Evolutionary conservation across 1,140 invertebrate genomes (phyloP).

Genomic region (Panonychus citri): DNA sequence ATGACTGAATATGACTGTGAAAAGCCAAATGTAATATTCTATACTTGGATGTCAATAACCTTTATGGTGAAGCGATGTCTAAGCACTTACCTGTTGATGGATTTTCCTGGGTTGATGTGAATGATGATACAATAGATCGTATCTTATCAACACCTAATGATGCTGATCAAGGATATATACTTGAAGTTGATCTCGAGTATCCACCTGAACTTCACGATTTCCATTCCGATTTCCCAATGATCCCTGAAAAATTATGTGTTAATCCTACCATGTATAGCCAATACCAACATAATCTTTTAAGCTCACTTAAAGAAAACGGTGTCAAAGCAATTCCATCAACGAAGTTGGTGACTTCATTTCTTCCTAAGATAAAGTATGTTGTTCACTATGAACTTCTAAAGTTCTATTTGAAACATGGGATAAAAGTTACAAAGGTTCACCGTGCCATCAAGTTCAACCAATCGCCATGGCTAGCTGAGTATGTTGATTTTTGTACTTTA

Average conservation of each 20-base stretch:
- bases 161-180: background rate
- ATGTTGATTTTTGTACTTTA: constrained; percentile 24
- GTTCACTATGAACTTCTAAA: constrained; percentile 10
- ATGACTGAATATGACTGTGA: constrained; percentile 10
- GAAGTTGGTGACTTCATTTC: background rate
- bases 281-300: background rate
- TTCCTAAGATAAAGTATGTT: background rate
- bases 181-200: background rate
- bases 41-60: background rate
- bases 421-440: constrained; percentile 27
- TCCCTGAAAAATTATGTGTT: constrained; percentile 8
- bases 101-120: constrained; percentile 1
- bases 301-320: background rate
- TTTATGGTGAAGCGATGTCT: background rate
- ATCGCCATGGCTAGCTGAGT: constrained; percentile 24
- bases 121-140: constrained; percentile 5
- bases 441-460: constrained; percentile 26
- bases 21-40: background rate
- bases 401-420: constrained; percentile 24
- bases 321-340: background rate
- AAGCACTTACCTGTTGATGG: background rate
- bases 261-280: background rate
- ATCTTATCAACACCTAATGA: background rate
- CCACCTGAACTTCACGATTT: background rate
- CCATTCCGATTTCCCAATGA: constrained; percentile 18